Conservation (phyloP, 2,888 invertebrate species). For the Melanostoma scalare region DNA sequence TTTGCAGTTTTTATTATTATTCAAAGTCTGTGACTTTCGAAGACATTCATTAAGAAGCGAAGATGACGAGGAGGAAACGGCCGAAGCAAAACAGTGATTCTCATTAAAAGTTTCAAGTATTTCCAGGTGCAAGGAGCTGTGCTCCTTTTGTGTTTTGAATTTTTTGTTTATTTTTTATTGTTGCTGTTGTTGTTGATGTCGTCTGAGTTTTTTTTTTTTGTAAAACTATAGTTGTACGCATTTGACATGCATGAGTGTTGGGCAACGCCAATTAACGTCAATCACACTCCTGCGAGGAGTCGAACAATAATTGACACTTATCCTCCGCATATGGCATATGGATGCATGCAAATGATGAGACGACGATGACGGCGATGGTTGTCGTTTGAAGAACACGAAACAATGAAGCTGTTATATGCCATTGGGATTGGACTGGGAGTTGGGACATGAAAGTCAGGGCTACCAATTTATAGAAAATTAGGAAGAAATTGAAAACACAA, state of each 20-base stretch:
- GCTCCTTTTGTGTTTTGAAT: conserved; percentile 31
- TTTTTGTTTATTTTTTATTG: neutral
- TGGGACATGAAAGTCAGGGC: neutral
- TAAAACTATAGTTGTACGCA: conserved; percentile 5
- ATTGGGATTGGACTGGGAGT: neutral
- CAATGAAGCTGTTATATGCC: neutral
- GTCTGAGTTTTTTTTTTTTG: conserved; percentile 1
- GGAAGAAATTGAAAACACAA: no score
- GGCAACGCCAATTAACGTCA: conserved; percentile 60
- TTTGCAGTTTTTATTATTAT: conserved; percentile 33
- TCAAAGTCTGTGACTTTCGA: conserved; percentile 64
- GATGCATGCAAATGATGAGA: conserved; percentile 51
- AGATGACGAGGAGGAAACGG: conserved; percentile 16
- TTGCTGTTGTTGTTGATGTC: neutral
- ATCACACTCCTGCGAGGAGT: conserved; percentile 53
- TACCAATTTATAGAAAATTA: neutral
- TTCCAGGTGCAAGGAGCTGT: conserved; percentile 49
- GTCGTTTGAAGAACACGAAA: conserved; percentile 28
- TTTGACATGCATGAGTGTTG: conserved; percentile 21
- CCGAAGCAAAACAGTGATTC: conserved; percentile 40
- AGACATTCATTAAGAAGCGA: conserved; percentile 60
- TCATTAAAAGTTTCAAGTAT: conserved; percentile 64
- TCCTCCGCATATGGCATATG: conserved; percentile 34
- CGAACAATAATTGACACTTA: conserved; percentile 64
- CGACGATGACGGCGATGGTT: conserved; percentile 11